Evolutionary conservation across 2,888 invertebrate species (phyloP), one percentile per base, ranked within the genome.

Genomic region (Torymus texanus): DNA sequence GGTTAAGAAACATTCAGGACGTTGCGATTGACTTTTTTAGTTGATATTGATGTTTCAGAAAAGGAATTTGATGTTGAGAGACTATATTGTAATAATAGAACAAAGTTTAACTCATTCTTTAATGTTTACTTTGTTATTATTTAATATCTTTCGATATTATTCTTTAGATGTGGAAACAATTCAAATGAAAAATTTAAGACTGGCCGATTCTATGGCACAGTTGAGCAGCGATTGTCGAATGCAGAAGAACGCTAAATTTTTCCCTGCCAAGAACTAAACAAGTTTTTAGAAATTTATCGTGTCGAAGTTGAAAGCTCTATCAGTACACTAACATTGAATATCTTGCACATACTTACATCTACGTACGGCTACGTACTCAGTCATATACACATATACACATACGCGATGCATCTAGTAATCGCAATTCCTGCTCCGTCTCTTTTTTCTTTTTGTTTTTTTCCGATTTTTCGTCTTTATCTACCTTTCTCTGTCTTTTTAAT

Each of bases 251-350:
- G 61, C 78, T 78, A 71, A 78, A 72, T 71, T 65, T 62, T 11
- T 41, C 16, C 24, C 67, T 41, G 18, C 58, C 58, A 61, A 71
- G 61, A 59, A 59, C 61, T 14, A 51, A 16, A n/a, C 29, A 53
- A 72, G 13, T 66, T 58, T 73, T 41, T 41, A 18, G 66, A 24
- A 71, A 77, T 72, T 77, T 77, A 77, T 77, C 77, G 77, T 53
- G 71, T 66, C 71, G 66, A 59, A 16, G 24, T 62, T 72, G 29
- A 29, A 62, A 72, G 72, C 72, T 72, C 72, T 41, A 2, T 1
- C 70, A 16, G 50, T 29, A 29, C 29, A 29, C 29, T 29, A 29
- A 5, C 29, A 29, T 0, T 29, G 29, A 29, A 29, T 29, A 29
- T 29, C 29, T 29, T 29, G 2, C 5, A 29, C 4, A 3, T 5